Evolutionary conservation across 2,888 invertebrate species (phyloP), one percentile per base, ranked within the genome.

Genomic region (Ochlodes sylvanus): DNA sequence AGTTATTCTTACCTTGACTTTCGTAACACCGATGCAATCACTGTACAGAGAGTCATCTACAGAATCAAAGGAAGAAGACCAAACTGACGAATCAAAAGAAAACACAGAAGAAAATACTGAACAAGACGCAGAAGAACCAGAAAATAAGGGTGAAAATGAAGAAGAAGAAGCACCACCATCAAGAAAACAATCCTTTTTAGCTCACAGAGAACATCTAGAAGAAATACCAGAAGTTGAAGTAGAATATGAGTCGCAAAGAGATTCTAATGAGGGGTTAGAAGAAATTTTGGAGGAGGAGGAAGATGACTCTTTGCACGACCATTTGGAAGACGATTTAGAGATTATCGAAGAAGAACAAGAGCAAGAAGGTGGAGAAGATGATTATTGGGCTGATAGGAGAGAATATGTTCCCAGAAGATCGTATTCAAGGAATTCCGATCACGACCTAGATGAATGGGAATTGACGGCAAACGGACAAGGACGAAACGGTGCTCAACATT

Each of bases 11-110:
- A 95, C 96, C 0, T 77, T 96, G 63, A 89, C 95, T 44, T 94
- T 96, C 69, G 95, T 96, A 76, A 93, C 95, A 74, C 96, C 96
- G 3, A 94, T 96, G 88, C 95, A 96, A 75, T 86, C 88, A 4
- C 66, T 92, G 7, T 87, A 14, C 82, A 88, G 58, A 60, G 58
- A 54, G 58, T 60, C 63, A 61, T 76, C 76, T 1, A 84, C 83
- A 60, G 70, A 80, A 73, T 74, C 73, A 54, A 84, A 76, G 72
- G 70, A 69, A 65, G 72, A 70, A 10, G 63, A 74, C 4, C 56
- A 71, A 57, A 69, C 69, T 7, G 70, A 74, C 32, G 62, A 73
- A 27, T 62, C 67, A 41, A 50, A 69, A 41, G 72, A 75, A 50
- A 70, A 75, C 42, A 41, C 69, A 32, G 76, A 79, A 71, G 38